phyloP scores from a whole-genome alignment of 2,888 invertebrate genomes.

The Lasioglossum malachurum region DNA sequence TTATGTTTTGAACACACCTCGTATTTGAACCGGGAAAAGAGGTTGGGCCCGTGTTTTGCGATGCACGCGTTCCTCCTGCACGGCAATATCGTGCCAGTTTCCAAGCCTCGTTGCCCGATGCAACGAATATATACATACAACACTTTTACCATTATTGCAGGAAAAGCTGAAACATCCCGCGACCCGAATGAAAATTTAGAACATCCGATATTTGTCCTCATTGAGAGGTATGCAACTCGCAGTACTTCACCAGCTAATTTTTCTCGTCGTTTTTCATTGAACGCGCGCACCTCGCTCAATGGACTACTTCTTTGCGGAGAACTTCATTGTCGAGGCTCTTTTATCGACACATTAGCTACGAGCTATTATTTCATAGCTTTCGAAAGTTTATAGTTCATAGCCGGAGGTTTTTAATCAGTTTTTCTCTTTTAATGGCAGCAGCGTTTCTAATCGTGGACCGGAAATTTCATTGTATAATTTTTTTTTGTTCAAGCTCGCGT shows the following conservation, averaged over 20 bases:
- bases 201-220: neutral
- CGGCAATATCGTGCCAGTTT: slow-evolving; percentile 20
- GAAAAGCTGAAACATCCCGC: neutral
- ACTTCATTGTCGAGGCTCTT: neutral
- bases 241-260: neutral
- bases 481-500: neutral
- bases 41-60: slow-evolving; percentile 10
- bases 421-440: neutral
- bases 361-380: slow-evolving; percentile 1
- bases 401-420: neutral
- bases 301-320: neutral
- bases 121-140: slow-evolving; percentile 18
- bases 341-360: neutral
- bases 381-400: slow-evolving; percentile 1
- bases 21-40: neutral
- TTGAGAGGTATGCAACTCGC: neutral
- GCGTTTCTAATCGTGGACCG: neutral
- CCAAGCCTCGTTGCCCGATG: neutral
- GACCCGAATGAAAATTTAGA: neutral
- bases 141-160: neutral
- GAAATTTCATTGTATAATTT: neutral
- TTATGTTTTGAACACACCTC: too few species aligned
- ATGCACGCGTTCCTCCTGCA: neutral
- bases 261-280: neutral
- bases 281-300: neutral